Evolutionary conservation across 2,113 vertebrate species (phyloP).

Genomic region (Ondatra zibethicus): DNA sequence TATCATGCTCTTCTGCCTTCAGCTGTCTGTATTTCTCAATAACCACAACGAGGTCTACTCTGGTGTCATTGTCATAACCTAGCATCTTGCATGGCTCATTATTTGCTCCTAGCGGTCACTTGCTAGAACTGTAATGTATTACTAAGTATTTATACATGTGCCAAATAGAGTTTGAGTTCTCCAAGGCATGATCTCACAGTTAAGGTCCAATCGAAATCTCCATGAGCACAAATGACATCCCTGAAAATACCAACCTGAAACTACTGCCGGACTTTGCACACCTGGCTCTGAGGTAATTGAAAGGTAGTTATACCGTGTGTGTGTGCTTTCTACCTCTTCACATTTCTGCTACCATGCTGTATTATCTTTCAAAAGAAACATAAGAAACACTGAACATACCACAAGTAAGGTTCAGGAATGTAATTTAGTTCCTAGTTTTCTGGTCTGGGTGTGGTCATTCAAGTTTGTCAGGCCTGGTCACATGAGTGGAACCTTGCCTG

Average conservation of each 20-base stretch:
- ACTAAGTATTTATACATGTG: background rate
- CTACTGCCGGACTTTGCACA: background rate
- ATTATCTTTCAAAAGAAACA: background rate
- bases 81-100: background rate
- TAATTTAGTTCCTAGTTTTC: conserved; percentile 5
- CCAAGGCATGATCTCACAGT: background rate
- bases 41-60: background rate
- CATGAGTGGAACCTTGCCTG: background rate
- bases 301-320: background rate
- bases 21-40: background rate
- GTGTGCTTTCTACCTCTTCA: background rate
- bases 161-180: conserved; percentile 3
- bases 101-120: background rate
- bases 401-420: background rate
- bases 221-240: background rate
- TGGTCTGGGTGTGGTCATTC: background rate
- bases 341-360: background rate
- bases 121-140: background rate
- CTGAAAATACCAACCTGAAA: background rate
- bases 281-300: background rate
- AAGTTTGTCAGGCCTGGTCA: background rate
- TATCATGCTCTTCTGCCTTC: background rate
- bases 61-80: background rate
- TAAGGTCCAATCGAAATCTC: background rate
- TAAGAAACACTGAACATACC: background rate